Base-by-base conservation (phyloP, 2,888 invertebrate genomes). In the Pasiphila rectangulata region DNA sequence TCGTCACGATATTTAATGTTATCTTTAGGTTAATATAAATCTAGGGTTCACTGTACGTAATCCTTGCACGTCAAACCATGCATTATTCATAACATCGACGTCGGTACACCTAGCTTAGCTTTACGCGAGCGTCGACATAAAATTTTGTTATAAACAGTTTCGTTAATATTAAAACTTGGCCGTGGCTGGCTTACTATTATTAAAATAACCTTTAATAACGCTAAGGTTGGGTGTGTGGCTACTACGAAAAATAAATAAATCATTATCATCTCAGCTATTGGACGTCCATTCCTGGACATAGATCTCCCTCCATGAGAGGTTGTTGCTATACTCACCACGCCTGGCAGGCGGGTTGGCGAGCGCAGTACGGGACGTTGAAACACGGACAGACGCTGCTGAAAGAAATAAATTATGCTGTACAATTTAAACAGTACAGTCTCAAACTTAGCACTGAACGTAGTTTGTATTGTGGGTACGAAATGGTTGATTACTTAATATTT, bases 51-150 rank as follows among this genome's bases (percentile, higher is more conserved):
- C 27, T 2, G 25, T 25, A 25, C 27, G 23, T 46, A 23, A 46
- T 46, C 46, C 23, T 15, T 16, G 9, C 5, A 27, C 29, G 25
- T 47, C 30, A 10, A 13, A 12, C n/a, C 23, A 36, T 47, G 37
- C 41, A 47, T 47, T 24, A 47, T 47, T 47, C 41, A 47, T 46
- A 23, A 4, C 3, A 16, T 25, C 25, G 27, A 25, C 35, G 12
- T 19, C 19, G n/a, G 9, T 9, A 19, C 16, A 19, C 6, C 24
- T 24, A n/a, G 29, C 12, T 37, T 4, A n/a, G 6, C 29, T 36
- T 44, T 17, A 16, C 23, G 29, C 30, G 12, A n/a, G 12, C 27
- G 3, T 27, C 12, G 27, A 12, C 13, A 27, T 10, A 1, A 24
- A n/a, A n/a, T n/a, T n/a, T n/a, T 24, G 9, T 24, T 9, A 23